phyloP scores from a whole-genome alignment of 2,797 vertebrate species.

The Ceyx erithaca region DNA sequence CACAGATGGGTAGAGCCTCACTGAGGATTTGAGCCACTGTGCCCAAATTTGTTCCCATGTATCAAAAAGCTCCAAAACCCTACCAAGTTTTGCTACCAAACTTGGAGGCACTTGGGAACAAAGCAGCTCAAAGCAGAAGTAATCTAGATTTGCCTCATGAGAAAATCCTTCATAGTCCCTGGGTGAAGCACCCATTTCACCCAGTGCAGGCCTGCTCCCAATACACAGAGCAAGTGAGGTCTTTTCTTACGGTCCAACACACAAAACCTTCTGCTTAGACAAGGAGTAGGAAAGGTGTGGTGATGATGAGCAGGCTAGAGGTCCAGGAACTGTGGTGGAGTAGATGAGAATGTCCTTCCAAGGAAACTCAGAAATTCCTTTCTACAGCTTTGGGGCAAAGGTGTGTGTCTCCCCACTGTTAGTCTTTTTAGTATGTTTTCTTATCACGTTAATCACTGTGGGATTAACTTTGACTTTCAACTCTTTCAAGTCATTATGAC shows the following conservation, averaged over 20 bases:
- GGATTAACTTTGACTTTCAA: neutral
- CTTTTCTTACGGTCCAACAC: neutral
- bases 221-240: neutral
- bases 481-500: neutral
- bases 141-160: neutral
- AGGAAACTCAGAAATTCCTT: neutral
- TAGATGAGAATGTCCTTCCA: neutral
- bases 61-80: neutral
- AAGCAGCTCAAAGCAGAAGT: neutral
- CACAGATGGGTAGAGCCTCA: neutral
- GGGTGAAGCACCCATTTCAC: neutral
- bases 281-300: neutral
- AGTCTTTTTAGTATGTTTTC: neutral
- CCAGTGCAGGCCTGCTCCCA: accelerated
- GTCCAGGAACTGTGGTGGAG: neutral
- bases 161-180: neutral
- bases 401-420: neutral
- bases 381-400: neutral
- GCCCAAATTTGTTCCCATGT: neutral
- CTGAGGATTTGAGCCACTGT: neutral
- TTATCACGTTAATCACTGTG: neutral
- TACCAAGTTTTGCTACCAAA: accelerated
- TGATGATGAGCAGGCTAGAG: neutral
- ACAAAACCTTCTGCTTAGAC: neutral
- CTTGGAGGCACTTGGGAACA: neutral